Base-by-base conservation (phyloP, 2,797 vertebrate genomes). In the Carduelis carduelis region DNA sequence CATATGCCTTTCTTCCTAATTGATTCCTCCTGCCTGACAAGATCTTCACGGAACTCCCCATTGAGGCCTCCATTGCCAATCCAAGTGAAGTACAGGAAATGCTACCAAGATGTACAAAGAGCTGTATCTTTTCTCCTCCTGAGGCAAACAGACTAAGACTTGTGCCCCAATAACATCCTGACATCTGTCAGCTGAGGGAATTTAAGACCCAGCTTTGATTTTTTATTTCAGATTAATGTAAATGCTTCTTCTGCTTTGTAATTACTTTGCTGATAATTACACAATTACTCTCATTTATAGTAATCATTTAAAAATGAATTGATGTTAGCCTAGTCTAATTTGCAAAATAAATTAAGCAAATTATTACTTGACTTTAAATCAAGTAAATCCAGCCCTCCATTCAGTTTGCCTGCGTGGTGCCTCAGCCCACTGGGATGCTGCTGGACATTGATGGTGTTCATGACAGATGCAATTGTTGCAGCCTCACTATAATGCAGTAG, bases 291-390 rank as follows among this genome's bases (percentile, higher is more conserved):
- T 97, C 93, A 97, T 98, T 97, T 97, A 97, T 85, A 83, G 65
- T 90, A 97, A 97, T 94, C 90, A 95, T 87, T 96, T 95, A 20
- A 93, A 97, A 91, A 95, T 95, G 84, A 97, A 97, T 95, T 96
- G 59, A 91, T 92, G 90, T 93, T 96, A 96, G 78, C 90, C 92
- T 84, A 90, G 79, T 94, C 94, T 96, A 97, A 97, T 97, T 97
- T 96, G 90, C 91, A 98, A 97, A 98, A 98, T 97, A 98, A 98
- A 98, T 98, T 97, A 97, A 76, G 75, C 83, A 95, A 95, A 96
- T 97, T 97, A 95, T 97, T 97, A 90, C 88, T 95, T 96, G 95
- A 96, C 97, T 97, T 96, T 94, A 94, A 97, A 96, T 96, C 95
- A 97, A 97, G 83, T 95, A 97, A 97, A 97, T 97, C 93, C 97